Evolutionary conservation across 2,797 vertebrate species (phyloP), one percentile per base, ranked within the genome.

Genomic region (Cossypha niveicapilla): DNA sequence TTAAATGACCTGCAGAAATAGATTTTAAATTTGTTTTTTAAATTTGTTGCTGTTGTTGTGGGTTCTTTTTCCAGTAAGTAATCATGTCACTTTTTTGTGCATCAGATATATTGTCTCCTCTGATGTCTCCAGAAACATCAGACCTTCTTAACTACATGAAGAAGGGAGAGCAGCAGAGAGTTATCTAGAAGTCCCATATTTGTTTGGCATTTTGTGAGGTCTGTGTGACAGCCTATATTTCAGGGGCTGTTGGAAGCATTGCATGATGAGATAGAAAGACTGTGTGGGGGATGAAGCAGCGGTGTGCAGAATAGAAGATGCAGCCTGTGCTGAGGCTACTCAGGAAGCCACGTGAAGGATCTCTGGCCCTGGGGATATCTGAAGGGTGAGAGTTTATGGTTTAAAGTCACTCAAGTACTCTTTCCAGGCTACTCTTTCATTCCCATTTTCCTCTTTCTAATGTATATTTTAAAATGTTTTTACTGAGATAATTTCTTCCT

Each of bases 401-500:
- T 76, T 73, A 48, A 89, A 89, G 37, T 58, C 56, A 86, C 16
- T 25, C 7, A 79, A 71, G 12, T 63, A 19, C 23, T 75, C 7
- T 84, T 72, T 22, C 35, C 70, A 54, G 8, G 45, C 25, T 68
- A 22, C 13, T 57, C 50, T 65, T 90, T 87, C 4, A n/a, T 68
- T 75, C 17, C 23, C 58, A 19, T 67, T 92, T 51, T 47, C 57
- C 47, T 67, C 45, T 76, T 85, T 67, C 53, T 91, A 61, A 71
- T 28, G 27, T 70, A 17, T 63, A 83, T 89, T 92, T 93, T 89
- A 24, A 87, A 70, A 86, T 5, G 1, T 12, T 63, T 86, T 74
- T 89, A 35, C 56, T 56, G 60, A 77, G 51, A 79, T 30, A 51
- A 54, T 45, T 35, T 94, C 79, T 96, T 94, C 78, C 68, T 70